Conservation (phyloP, 2,113 vertebrate genomes). For the Oreochromis niloticus region DNA sequence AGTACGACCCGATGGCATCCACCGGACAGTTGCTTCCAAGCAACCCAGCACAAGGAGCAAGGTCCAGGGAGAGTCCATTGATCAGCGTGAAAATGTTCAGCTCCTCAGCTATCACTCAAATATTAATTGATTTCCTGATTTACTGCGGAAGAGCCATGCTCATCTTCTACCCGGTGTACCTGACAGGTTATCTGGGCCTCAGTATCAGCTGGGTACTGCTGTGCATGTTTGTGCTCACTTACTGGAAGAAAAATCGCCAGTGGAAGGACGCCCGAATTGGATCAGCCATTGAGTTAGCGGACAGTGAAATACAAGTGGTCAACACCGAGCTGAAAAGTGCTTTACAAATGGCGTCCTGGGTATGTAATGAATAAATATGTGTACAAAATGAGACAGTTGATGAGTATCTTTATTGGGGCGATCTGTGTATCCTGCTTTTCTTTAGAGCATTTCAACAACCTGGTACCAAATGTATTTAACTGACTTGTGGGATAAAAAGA, state of each 20-base stretch:
- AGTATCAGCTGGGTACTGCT: slow-evolving; percentile 85
- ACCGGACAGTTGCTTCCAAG: neutral
- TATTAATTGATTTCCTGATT: slow-evolving; percentile 67
- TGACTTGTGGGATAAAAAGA: neutral
- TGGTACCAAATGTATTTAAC: neutral
- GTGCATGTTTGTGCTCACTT: slow-evolving; percentile 76
- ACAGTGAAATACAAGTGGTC: slow-evolving; percentile 79
- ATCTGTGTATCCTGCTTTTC: neutral
- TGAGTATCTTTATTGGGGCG: neutral
- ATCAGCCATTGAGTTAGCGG: slow-evolving; percentile 79
- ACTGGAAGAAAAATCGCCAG: slow-evolving; percentile 83
- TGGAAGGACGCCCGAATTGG: slow-evolving; percentile 77
- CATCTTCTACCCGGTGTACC: slow-evolving; percentile 81
- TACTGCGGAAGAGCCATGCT: slow-evolving; percentile 66
- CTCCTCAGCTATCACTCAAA: slow-evolving; percentile 47
- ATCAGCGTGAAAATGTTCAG: slow-evolving; percentile 18
- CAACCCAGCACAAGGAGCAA: neutral
- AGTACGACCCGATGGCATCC: slow-evolving; percentile 10
- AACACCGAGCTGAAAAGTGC: slow-evolving; percentile 63
- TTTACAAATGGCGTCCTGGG: slow-evolving; percentile 83
- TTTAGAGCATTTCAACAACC: neutral
- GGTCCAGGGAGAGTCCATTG: neutral
- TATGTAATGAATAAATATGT: slow-evolving; percentile 42
- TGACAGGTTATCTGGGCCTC: slow-evolving; percentile 83
- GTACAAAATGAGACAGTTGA: neutral